A percentile compares a stretch with the other conserved stretches of the same genome.
Conservation (phyloP, 1,140 invertebrate genomes). For the Chrysoperla carnea region DNA sequence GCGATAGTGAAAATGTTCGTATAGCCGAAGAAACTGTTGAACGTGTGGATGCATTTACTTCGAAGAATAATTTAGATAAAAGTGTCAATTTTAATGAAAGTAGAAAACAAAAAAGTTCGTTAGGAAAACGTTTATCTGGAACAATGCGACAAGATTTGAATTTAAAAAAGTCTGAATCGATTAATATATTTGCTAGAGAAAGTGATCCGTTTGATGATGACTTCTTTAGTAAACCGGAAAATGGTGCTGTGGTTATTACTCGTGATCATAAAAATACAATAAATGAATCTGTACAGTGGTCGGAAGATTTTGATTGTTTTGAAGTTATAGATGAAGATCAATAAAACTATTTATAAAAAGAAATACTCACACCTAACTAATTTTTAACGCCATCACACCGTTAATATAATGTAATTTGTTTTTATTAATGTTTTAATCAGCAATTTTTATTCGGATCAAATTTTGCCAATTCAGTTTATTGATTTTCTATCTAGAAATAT, state of each 20-base stretch:
- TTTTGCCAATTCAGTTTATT: too few relatives aligned
- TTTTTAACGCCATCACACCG: too few relatives aligned
- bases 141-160: constrained; percentile 10
- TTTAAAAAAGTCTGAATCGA: constrained; percentile 63
- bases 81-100: not conserved
- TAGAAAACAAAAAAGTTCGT: constrained; percentile 13
- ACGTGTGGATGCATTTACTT: not conserved
- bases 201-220: constrained; percentile 75
- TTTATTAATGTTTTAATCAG: too few relatives aligned
- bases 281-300: not conserved
- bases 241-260: not conserved
- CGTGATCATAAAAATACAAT: not conserved
- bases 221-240: constrained; percentile 38
- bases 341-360: not conserved
- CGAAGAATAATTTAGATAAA: constrained; percentile 2
- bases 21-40: constrained; percentile 1
- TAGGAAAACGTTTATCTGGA: constrained; percentile 8
- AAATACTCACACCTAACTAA: too few relatives aligned
- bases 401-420: too few relatives aligned
- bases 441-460: too few relatives aligned
- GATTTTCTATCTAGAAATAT: too few relatives aligned
- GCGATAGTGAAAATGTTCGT: not conserved
- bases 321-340: not conserved
- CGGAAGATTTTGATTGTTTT: constrained; percentile 3
- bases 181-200: constrained; percentile 66